Conservation (phyloP, 2,113 vertebrate genomes). For the Dasyprocta punctata region DNA sequence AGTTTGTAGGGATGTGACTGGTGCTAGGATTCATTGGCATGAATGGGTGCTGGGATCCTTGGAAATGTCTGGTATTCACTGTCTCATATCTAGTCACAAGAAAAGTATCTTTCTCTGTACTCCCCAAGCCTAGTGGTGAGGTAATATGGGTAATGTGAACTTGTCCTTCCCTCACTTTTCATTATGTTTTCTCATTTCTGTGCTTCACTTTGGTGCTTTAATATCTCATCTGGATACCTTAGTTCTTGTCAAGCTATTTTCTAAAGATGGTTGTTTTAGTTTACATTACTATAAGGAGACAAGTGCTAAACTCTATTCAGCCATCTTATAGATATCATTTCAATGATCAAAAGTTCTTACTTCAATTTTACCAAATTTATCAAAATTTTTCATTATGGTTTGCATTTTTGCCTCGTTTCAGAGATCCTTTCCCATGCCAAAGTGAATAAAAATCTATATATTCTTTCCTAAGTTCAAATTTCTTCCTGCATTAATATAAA, state of each 20-base stretch:
- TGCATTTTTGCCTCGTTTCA: neutral
- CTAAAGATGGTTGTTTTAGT: neutral
- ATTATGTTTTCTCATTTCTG: neutral
- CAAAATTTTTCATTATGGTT: neutral
- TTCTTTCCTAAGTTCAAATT: neutral
- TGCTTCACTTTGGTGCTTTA: neutral
- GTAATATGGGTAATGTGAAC: neutral
- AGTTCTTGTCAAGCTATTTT: neutral
- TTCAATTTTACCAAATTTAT: neutral
- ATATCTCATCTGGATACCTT: neutral
- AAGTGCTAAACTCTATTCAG: neutral
- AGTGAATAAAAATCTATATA: neutral
- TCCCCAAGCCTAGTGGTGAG: neutral
- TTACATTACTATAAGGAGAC: neutral
- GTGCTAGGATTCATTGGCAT: neutral
- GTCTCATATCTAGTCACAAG: neutral
- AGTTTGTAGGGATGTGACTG: neutral
- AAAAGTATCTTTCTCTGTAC: neutral
- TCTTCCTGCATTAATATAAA: neutral
- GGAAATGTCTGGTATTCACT: neutral
- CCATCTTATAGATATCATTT: neutral
- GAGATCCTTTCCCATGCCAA: neutral
- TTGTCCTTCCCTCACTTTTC: neutral
- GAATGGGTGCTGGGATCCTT: neutral
- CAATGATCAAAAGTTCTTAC: neutral